Evolutionary conservation across 2,888 invertebrate species (phyloP).

Genomic region (Nezara viridula): DNA sequence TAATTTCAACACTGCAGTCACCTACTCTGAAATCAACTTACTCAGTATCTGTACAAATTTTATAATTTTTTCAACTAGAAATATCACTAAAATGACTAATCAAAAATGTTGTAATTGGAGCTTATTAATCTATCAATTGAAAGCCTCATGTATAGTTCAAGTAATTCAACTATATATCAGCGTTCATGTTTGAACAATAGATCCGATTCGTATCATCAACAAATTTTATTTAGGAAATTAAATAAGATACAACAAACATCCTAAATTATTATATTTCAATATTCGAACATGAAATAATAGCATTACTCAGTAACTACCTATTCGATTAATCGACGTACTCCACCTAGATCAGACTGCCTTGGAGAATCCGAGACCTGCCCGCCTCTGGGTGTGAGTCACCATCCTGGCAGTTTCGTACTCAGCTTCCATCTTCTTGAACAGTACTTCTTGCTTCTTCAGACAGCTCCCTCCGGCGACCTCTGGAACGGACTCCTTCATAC

Average conservation of each 20-base stretch:
- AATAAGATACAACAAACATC: not conserved
- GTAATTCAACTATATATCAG: too few species aligned
- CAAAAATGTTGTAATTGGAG: too few species aligned
- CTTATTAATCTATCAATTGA: too few species aligned
- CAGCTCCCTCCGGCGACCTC: not conserved
- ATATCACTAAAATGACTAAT: too few species aligned
- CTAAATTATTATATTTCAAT: not conserved
- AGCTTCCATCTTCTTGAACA: constrained; percentile 93
- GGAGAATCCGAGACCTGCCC: constrained; percentile 85
- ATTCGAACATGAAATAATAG: not conserved
- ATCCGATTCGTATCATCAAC: too few species aligned
- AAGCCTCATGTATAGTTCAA: too few species aligned
- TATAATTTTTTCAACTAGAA: too few species aligned
- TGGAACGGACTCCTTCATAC: constrained; percentile 77
- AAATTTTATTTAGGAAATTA: not conserved
- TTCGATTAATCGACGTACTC: not conserved
- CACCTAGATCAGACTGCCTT: constrained; percentile 64
- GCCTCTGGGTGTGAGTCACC: constrained; percentile 95
- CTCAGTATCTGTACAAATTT: too few species aligned
- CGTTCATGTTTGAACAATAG: too few species aligned
- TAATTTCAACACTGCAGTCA: too few species aligned
- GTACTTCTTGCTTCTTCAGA: constrained; percentile 75
- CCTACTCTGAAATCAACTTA: too few species aligned
- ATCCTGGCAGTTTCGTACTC: constrained; percentile 97
- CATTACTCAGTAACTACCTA: not conserved